These are phyloP conservation scores for Pelmatolapia mariae DNA, from an alignment of 2,113 vertebrate genomes.

Conservation along the genomic window DNA sequence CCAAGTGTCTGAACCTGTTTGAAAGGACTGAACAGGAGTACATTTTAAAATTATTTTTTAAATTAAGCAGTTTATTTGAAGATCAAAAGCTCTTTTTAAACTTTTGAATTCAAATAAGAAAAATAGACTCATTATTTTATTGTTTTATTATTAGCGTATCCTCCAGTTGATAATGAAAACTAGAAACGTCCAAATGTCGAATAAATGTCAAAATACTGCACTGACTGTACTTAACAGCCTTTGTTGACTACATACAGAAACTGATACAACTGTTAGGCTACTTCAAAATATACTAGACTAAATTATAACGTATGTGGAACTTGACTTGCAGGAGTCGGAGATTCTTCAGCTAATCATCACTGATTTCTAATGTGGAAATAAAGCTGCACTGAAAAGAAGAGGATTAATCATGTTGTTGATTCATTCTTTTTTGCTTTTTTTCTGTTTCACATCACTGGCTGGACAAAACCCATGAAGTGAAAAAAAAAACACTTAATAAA, in stretches of 20 bases:
- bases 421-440: neutral
- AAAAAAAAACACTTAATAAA: accelerated
- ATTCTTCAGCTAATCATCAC: neutral
- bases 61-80: neutral
- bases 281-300: neutral
- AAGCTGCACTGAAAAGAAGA: neutral
- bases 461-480: neutral
- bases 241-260: neutral
- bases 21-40: neutral
- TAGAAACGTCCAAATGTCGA: neutral
- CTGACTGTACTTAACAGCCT: neutral
- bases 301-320: neutral
- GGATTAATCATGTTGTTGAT: neutral
- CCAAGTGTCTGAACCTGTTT: neutral
- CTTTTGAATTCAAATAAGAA: neutral
- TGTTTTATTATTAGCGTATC: neutral
- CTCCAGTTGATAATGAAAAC: neutral
- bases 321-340: neutral
- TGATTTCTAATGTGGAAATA: neutral
- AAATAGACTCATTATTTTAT: neutral
- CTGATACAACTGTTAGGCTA: neutral
- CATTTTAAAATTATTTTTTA: neutral
- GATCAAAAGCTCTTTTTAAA: neutral
- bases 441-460: neutral
- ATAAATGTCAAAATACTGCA: neutral